Percentiles rank a stretch among this genome's conserved stretches.
Conservation (phyloP, 2,113 vertebrate genomes). For the Lamprologus ornatipinnis region DNA sequence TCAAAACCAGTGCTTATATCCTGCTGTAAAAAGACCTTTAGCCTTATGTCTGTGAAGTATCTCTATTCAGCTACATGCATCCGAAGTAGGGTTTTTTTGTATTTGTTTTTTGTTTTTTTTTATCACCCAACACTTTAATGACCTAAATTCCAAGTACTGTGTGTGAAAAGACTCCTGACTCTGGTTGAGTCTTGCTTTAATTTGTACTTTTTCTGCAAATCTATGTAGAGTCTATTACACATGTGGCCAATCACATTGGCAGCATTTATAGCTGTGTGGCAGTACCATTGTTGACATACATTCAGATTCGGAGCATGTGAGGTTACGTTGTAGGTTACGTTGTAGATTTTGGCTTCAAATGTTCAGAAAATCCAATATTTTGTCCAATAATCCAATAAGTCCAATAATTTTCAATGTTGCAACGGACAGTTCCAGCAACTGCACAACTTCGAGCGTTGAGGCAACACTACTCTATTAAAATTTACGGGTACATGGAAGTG, state of each 20-base stretch:
- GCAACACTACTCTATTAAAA: not conserved
- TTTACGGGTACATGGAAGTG: not conserved
- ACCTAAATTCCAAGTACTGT: not conserved
- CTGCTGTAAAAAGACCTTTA: not conserved
- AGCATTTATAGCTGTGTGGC: not conserved
- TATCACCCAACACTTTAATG: not conserved
- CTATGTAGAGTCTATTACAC: accelerated
- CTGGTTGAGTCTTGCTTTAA: not conserved
- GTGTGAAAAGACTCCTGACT: not conserved
- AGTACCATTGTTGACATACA: not conserved
- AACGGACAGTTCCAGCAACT: not conserved
- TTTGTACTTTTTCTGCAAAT: not conserved
- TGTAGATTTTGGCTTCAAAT: not conserved
- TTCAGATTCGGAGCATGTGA: not conserved
- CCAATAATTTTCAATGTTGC: not conserved
- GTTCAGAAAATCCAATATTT: not conserved
- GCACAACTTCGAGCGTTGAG: accelerated
- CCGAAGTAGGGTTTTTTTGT: accelerated
- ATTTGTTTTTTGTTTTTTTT: accelerated
- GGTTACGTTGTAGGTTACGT: accelerated
- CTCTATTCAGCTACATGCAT: not conserved
- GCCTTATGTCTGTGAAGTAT: not conserved
- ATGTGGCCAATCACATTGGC: not conserved
- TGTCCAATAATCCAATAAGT: not conserved
- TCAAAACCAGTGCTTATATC: not conserved